Evolutionary conservation across 2,888 invertebrate genomes (phyloP).

Genomic region (Conops quadrifasciatus): DNA sequence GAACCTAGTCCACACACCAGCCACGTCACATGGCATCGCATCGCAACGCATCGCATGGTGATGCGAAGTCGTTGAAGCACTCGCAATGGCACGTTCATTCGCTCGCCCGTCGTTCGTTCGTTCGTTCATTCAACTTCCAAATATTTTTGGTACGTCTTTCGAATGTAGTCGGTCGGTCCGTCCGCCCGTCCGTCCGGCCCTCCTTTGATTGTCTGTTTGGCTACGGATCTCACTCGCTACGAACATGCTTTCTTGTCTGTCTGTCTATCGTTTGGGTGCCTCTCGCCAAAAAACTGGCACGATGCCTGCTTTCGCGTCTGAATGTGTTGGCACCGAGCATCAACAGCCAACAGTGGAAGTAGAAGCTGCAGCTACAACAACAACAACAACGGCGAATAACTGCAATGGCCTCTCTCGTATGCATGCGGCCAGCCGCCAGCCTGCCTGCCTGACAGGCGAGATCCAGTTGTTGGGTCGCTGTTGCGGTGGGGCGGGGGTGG

Average conservation of each 20-base stretch:
- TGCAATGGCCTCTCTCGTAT: too few species aligned
- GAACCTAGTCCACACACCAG: too few species aligned
- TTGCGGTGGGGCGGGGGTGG: slow-evolving; percentile 5
- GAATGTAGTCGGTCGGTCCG: slow-evolving; percentile 9
- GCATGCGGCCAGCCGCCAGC: neutral
- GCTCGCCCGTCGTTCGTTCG: neutral
- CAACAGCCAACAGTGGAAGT: slow-evolving; percentile 5
- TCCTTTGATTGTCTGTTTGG: neutral
- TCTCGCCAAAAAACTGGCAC: slow-evolving; percentile 24
- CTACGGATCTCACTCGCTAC: too few species aligned
- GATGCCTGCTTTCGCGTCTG: slow-evolving; percentile 20
- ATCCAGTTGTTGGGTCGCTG: slow-evolving; percentile 8
- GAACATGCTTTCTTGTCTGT: neutral
- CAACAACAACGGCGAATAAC: slow-evolving; percentile 5
- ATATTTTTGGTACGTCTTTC: slow-evolving; percentile 32
- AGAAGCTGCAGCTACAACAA: slow-evolving; percentile 7
- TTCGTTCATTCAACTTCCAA: slow-evolving; percentile 32
- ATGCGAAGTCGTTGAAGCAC: slow-evolving; percentile 7
- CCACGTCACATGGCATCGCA: too few species aligned
- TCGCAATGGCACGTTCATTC: neutral
- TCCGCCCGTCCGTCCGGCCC: neutral
- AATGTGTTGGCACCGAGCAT: slow-evolving; percentile 23
- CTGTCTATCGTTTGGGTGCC: slow-evolving; percentile 19
- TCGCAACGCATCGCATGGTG: neutral
- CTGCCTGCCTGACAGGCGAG: slow-evolving; percentile 5